phyloP scores from a whole-genome alignment of 2,888 invertebrate genomes.

The Empis livida region DNA sequence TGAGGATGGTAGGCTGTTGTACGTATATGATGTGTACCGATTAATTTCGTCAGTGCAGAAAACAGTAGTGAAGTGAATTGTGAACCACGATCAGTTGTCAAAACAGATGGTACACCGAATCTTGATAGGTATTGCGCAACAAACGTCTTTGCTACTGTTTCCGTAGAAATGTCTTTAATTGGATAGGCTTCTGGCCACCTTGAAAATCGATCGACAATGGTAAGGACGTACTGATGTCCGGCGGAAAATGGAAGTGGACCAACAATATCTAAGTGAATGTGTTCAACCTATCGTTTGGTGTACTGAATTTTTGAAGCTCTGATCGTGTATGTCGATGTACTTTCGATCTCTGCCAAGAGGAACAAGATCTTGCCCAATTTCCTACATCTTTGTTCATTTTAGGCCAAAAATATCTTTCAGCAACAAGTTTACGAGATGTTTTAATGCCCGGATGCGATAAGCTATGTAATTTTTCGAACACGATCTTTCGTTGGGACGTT shows the following conservation, averaged over 20 bases:
- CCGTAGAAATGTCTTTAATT: conserved; percentile 1
- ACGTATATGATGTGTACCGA: no score
- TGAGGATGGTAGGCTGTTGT: neutral
- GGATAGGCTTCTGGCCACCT: conserved; percentile 7
- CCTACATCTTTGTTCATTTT: neutral
- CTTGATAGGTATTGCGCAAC: conserved; percentile 1
- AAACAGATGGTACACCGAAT: conserved; percentile 1
- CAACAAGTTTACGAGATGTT: conserved; percentile 1
- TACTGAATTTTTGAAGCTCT: neutral
- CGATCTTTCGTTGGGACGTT: neutral
- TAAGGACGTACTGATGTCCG: conserved; percentile 4
- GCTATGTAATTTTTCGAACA: conserved; percentile 3
- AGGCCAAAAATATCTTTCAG: conserved; percentile 2
- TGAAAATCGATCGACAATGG: conserved; percentile 5
- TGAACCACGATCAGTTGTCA: conserved; percentile 2
- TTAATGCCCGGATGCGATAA: conserved; percentile 1
- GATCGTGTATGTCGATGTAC: conserved; percentile 4
- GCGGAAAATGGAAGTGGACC: conserved; percentile 20
- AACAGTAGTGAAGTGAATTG: conserved; percentile 5
- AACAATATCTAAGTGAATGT: conserved; percentile 23
- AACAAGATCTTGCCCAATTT: neutral
- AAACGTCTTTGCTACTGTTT: no score
- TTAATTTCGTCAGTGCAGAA: neutral
- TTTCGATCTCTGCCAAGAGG: conserved; percentile 2
- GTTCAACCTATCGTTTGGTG: conserved; percentile 2